Evolutionary conservation across 64 coral and sea anemone genomes (phyloP).

Genomic region (Stylophora pistillata): DNA sequence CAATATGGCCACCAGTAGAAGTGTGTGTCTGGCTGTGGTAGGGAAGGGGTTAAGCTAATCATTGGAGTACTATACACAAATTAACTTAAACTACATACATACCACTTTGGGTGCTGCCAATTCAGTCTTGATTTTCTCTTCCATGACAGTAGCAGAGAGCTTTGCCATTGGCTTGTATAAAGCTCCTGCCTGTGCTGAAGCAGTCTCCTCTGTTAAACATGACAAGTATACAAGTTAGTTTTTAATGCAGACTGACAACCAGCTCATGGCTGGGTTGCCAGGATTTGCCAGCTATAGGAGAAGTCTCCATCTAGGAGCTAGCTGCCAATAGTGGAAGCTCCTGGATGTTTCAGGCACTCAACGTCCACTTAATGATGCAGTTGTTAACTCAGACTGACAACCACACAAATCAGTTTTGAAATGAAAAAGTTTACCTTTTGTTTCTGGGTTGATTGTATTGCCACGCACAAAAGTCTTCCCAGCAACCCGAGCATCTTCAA

Average conservation of each 20-base stretch:
- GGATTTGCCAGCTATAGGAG: no score
- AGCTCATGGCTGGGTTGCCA: no score
- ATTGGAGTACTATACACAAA: neutral
- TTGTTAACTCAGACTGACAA: no score
- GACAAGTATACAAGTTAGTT: no score
- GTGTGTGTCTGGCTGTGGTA: no score
- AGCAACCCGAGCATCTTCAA: constrained; percentile 74
- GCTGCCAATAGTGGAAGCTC: no score
- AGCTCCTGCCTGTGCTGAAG: constrained; percentile 62
- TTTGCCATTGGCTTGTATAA: constrained; percentile 86
- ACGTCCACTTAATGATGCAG: no score
- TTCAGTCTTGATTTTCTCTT: constrained; percentile 81
- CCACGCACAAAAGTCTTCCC: constrained; percentile 94
- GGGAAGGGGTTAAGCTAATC: no score
- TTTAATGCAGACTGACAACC: no score
- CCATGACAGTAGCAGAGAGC: constrained; percentile 59
- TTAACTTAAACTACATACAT: neutral
- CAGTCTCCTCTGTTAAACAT: constrained; percentile 75
- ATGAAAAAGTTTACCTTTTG: constrained; percentile 70
- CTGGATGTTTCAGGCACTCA: no score
- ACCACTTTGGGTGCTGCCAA: constrained; percentile 53
- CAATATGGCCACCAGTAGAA: no score
- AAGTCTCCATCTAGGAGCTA: no score
- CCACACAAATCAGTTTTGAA: neutral
- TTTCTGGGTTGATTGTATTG: constrained; percentile 89